Evolutionary conservation across 1,140 invertebrate genomes (phyloP).

Genomic region (Ceratina calcarata): DNA sequence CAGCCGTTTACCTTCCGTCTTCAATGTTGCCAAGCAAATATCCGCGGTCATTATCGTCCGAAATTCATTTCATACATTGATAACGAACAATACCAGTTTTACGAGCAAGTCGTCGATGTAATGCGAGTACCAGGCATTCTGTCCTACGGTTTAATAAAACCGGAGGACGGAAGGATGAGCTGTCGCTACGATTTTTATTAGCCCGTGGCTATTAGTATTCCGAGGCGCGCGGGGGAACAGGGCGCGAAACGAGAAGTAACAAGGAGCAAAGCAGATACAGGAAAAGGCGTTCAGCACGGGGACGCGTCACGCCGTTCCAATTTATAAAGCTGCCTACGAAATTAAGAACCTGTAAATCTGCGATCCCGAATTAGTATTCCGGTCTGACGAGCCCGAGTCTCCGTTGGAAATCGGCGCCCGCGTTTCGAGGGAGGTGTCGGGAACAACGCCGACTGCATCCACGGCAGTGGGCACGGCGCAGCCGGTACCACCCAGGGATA

Average conservation of each 20-base stretch:
- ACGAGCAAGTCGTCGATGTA: too few species aligned
- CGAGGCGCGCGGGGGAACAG: not conserved
- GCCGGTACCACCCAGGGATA: slow-evolving; percentile 23
- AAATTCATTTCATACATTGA: too few species aligned
- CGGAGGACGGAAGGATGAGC: not conserved
- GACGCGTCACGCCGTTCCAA: slow-evolving; percentile 58
- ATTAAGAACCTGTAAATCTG: slow-evolving; percentile 78
- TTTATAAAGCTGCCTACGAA: slow-evolving; percentile 74
- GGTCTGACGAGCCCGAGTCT: slow-evolving; percentile 63
- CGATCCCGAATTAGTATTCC: slow-evolving; percentile 78
- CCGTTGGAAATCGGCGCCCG: slow-evolving; percentile 44
- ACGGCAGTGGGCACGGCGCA: not conserved
- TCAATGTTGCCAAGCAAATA: too few species aligned
- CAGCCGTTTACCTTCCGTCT: too few species aligned
- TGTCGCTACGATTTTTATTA: slow-evolving; percentile 55
- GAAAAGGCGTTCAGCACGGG: slow-evolving; percentile 45
- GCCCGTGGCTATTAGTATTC: slow-evolving; percentile 57
- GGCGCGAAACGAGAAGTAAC: slow-evolving; percentile 4
- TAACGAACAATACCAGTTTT: too few species aligned
- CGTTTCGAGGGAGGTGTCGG: not conserved
- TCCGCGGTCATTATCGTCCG: too few species aligned
- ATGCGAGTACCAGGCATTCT: too few species aligned
- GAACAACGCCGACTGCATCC: not conserved
- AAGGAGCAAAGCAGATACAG: not conserved
- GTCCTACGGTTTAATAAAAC: too few species aligned